Evolutionary conservation across 2,797 vertebrate species (phyloP).

Genomic region (Notamacropus eugenii): DNA sequence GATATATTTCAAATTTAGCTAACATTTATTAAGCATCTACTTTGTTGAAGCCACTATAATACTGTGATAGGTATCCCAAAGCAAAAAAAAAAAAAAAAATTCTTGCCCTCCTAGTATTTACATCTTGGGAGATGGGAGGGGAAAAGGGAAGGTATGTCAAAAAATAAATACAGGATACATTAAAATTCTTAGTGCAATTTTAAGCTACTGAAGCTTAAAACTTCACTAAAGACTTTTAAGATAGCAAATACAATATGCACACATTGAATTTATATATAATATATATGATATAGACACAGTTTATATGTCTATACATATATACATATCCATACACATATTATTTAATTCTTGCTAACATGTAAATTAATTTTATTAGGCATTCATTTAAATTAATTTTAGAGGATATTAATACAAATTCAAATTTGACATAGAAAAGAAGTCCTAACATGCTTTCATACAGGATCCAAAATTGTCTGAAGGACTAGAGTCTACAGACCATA

Average conservation of each 20-base stretch:
- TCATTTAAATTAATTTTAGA: background rate
- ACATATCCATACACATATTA: background rate
- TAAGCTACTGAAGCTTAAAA: background rate
- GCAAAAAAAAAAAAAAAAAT: background rate
- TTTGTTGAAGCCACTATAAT: background rate
- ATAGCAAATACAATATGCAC: background rate
- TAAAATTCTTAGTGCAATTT: background rate
- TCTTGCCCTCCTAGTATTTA: background rate
- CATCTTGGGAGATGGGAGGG: background rate
- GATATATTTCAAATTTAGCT: background rate
- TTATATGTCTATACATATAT: background rate
- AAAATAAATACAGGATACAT: background rate
- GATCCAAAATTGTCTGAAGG: background rate
- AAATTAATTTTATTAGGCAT: background rate
- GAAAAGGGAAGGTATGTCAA: background rate
- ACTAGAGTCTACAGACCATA: background rate
- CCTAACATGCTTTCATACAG: background rate
- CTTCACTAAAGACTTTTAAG: background rate
- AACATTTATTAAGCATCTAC: background rate
- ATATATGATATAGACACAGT: background rate
- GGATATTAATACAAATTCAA: conserved; percentile 37
- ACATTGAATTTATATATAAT: background rate
- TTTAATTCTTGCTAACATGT: background rate
- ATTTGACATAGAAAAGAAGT: background rate
- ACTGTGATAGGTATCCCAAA: background rate